Evolutionary conservation across 2,888 invertebrate genomes (phyloP).

Genomic region (Bombyx huttoni): DNA sequence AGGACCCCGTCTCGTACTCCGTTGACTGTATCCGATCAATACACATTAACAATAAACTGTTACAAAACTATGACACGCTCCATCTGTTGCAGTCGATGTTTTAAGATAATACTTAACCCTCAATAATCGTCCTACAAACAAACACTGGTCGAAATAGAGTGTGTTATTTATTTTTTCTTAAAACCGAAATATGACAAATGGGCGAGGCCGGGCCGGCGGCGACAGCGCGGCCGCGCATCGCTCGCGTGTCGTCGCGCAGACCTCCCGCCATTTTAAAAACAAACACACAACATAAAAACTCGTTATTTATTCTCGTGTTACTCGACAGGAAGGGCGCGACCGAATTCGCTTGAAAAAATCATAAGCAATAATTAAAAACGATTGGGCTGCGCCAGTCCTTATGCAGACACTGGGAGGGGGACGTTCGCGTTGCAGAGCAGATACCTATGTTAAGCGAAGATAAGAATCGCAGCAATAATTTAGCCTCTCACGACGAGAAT

Average conservation of each 20-base stretch:
- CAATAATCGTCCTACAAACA: constrained; percentile 63
- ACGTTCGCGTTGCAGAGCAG: not conserved
- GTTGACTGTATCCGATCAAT: not conserved
- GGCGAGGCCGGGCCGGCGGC: constrained; percentile 40
- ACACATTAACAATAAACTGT: constrained; percentile 25
- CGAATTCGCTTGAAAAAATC: constrained; percentile 65
- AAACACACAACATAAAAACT: constrained; percentile 69
- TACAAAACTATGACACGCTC: constrained; percentile 36
- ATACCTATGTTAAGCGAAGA: not conserved
- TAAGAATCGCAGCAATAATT: not conserved
- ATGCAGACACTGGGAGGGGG: not conserved
- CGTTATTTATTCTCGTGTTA: constrained; percentile 68
- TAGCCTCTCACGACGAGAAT: not conserved
- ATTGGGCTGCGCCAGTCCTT: constrained; percentile 23
- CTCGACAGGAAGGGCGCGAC: constrained; percentile 65
- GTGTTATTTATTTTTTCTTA: constrained; percentile 65
- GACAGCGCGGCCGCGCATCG: constrained; percentile 32
- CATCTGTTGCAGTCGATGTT: constrained; percentile 46
- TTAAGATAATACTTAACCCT: constrained; percentile 58
- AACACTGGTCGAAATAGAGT: constrained; percentile 61
- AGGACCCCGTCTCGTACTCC: not conserved
- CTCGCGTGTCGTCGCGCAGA: constrained; percentile 71
- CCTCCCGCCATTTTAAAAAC: constrained; percentile 74
- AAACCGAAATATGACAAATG: constrained; percentile 70
- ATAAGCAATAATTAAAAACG: constrained; percentile 69